phyloP scores from a whole-genome alignment of 2,113 vertebrate genomes.

The Tragelaphus scriptus region DNA sequence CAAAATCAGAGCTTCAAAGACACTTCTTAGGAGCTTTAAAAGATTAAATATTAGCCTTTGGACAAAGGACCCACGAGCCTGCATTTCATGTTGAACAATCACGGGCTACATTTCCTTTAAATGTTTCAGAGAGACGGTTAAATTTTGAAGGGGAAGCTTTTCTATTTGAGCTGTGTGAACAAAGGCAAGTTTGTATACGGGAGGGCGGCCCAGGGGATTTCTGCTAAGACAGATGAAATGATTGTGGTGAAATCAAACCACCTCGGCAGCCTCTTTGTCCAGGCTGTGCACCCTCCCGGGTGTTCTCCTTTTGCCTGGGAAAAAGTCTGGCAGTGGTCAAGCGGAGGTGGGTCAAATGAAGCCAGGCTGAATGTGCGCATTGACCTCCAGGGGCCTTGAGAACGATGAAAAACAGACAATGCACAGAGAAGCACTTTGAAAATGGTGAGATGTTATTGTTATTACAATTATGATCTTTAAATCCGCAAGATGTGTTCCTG shows the following conservation, averaged over 20 bases:
- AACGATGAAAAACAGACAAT: not conserved
- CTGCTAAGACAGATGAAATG: conserved; percentile 65
- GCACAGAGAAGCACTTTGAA: not conserved
- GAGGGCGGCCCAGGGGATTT: conserved; percentile 30
- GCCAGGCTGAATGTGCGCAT: not conserved
- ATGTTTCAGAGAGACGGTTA: conserved; percentile 3
- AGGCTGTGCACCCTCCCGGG: not conserved
- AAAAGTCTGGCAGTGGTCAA: conserved; percentile 45
- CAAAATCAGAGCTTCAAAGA: not conserved
- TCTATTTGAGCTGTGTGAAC: conserved; percentile 35
- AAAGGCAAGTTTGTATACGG: conserved; percentile 54
- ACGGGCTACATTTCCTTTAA: not conserved
- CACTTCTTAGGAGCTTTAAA: not conserved
- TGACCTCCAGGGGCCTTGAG: not conserved
- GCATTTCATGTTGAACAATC: conserved; percentile 7
- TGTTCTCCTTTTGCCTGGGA: conserved; percentile 60
- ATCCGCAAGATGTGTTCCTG: accelerated
- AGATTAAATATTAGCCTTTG: conserved; percentile 22
- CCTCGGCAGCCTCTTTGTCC: conserved; percentile 40
- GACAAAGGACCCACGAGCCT: not conserved
- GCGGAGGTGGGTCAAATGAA: conserved; percentile 40
- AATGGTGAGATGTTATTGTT: not conserved
- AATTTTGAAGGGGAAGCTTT: conserved; percentile 42
- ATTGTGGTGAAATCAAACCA: conserved; percentile 62
- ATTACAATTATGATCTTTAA: not conserved